phyloP scores from a whole-genome alignment of 2,888 invertebrate genomes.

The Ennomos fuscantarius region DNA sequence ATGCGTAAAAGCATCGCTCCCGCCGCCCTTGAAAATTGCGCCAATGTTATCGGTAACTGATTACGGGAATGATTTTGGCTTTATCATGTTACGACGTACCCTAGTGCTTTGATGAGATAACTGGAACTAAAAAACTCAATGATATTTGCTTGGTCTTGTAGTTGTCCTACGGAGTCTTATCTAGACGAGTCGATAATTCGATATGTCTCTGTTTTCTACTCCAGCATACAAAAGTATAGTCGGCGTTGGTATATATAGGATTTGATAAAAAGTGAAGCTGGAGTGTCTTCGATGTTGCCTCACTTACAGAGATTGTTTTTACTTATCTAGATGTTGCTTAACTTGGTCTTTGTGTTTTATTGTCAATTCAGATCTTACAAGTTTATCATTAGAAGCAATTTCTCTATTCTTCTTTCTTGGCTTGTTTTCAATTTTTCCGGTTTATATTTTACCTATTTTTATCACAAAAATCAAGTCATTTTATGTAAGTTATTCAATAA shows the following conservation, averaged over 20 bases:
- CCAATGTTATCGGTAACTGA: slow-evolving; percentile 74
- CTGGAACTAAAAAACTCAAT: slow-evolving; percentile 6
- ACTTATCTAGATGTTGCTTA: too few relatives aligned
- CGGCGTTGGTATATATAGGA: slow-evolving; percentile 4
- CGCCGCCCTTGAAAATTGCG: slow-evolving; percentile 66
- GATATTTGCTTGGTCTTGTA: neutral
- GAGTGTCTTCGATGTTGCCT: too few relatives aligned
- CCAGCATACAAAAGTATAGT: too few relatives aligned
- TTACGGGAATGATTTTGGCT: slow-evolving; percentile 56
- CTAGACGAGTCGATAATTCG: too few relatives aligned
- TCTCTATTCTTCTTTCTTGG: too few relatives aligned
- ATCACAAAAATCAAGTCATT: neutral
- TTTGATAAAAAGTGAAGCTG: neutral
- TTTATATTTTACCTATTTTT: neutral
- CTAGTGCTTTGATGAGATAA: slow-evolving; percentile 44
- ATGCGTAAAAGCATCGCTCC: slow-evolving; percentile 48
- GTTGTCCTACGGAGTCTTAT: too few relatives aligned
- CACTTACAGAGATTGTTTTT: too few relatives aligned
- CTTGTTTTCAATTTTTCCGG: too few relatives aligned
- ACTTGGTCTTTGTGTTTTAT: too few relatives aligned
- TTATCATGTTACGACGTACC: slow-evolving; percentile 33
- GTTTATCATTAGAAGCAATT: too few relatives aligned
- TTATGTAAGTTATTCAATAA: slow-evolving; percentile 21
- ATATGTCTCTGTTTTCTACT: too few relatives aligned
- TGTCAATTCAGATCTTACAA: too few relatives aligned